Conservation (phyloP, 2,888 invertebrate species). For the Sphinx pinastri region DNA sequence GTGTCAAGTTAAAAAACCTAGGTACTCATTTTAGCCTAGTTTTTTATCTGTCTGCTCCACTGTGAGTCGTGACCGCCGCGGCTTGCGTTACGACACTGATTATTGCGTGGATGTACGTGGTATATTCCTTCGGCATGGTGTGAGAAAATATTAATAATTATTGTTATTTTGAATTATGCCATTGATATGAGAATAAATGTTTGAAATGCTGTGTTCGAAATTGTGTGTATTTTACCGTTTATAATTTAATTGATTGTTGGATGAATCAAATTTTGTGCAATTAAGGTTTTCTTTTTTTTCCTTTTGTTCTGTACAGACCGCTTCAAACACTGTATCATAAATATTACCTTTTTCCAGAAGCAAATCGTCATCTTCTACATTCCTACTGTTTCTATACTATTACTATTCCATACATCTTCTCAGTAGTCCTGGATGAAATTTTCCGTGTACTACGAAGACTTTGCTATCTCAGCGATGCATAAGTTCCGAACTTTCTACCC, state of each 20-base stretch:
- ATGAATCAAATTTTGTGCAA: too few relatives aligned
- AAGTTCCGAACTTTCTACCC: not conserved
- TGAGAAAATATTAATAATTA: conserved; percentile 3
- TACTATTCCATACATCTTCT: too few relatives aligned
- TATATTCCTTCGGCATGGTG: not conserved
- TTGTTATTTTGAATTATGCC: not conserved
- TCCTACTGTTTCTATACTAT: too few relatives aligned
- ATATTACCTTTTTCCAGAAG: too few relatives aligned
- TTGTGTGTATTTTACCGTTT: too few relatives aligned
- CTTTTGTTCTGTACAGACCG: too few relatives aligned
- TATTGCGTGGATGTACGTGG: conserved; percentile 8
- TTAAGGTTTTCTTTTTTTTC: too few relatives aligned
- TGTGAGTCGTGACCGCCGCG: conserved; percentile 43
- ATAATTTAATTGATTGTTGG: too few relatives aligned
- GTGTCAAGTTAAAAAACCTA: conserved; percentile 1
- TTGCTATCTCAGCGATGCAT: not conserved
- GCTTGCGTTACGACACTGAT: conserved; percentile 39
- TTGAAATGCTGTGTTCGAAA: too few relatives aligned
- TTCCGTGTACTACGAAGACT: not conserved
- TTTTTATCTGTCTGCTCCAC: conserved; percentile 30
- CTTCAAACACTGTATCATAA: too few relatives aligned
- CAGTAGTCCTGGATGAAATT: not conserved
- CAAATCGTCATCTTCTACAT: not conserved
- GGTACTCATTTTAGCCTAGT: conserved; percentile 34
- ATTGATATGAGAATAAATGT: not conserved